Evolutionary conservation across 2,797 vertebrate species (phyloP).

Genomic region (Toxotes lorentzi): DNA sequence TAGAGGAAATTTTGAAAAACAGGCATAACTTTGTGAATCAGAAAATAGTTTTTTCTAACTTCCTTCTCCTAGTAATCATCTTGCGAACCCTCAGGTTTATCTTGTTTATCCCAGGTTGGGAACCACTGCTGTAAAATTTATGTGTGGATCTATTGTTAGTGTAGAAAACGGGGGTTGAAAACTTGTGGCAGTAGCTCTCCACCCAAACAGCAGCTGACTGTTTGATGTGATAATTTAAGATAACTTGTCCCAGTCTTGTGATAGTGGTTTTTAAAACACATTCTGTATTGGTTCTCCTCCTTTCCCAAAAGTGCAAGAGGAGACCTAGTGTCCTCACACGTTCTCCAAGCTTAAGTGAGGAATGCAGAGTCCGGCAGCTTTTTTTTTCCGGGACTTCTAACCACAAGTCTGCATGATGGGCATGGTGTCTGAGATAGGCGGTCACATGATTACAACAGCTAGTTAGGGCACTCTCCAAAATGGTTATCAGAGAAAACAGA

Average conservation of each 20-base stretch:
- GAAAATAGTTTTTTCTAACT: not conserved
- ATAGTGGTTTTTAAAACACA: slow-evolving; percentile 40
- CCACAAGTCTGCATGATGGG: slow-evolving; percentile 19
- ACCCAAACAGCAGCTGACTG: slow-evolving; percentile 63
- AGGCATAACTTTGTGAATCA: not conserved
- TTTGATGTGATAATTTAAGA: slow-evolving; percentile 44
- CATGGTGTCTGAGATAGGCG: slow-evolving; percentile 47
- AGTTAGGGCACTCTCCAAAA: slow-evolving; percentile 17
- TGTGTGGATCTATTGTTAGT: slow-evolving; percentile 46
- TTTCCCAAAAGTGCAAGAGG: slow-evolving; percentile 11
- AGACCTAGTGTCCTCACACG: slow-evolving; percentile 1
- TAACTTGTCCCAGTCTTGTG: slow-evolving; percentile 52
- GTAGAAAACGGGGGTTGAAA: slow-evolving; percentile 22
- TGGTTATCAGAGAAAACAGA: slow-evolving; percentile 71
- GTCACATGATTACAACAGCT: slow-evolving; percentile 30
- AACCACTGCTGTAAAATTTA: not conserved
- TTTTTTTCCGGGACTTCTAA: slow-evolving; percentile 34
- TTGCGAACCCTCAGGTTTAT: not conserved
- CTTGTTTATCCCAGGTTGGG: not conserved
- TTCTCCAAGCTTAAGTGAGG: not conserved
- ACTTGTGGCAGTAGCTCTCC: slow-evolving; percentile 19
- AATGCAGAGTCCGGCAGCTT: not conserved
- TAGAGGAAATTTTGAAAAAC: not conserved
- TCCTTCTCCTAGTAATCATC: not conserved
- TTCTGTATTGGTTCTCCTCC: slow-evolving; percentile 11